Evolutionary conservation across 2,797 vertebrate genomes (phyloP), one percentile per base, ranked within the genome.

Genomic region (Microctenopoma stevenorrisi): DNA sequence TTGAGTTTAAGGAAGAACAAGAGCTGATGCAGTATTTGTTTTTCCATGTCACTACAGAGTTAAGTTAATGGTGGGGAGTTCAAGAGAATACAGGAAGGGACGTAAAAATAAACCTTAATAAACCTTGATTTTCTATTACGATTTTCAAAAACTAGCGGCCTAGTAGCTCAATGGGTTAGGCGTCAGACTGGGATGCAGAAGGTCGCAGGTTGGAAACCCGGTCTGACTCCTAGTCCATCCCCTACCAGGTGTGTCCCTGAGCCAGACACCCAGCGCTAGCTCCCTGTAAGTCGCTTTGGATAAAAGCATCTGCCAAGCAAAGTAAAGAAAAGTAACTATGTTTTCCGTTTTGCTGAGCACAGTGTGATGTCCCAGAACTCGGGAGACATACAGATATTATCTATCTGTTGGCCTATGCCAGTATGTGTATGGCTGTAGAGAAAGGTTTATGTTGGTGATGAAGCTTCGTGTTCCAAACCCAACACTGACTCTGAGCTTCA

Each of bases 1-100:
- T 87, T 87, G 63, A 82, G 22, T 49, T 28, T 7, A 33, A 28
- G 53, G 50, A 69, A 64, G 61, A 69, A 35, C 48, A 30, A 46
- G 35, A 26, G 54, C 58, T 53, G 59, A 26, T 43, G 11, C 58
- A 59, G 30, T 35, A 66, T 54, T 69, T 68, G n/a, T 64, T 55
- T 76, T 72, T 62, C 54, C 40, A 25, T 33, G 2, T n/a, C 44
- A 46, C 44, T 3, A 18, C 44, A 46, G 44, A 38, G 26, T 63
- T 10, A 16, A 42, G 47, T 65, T 30, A 16, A 73, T 55, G 44
- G 54, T 13, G 0, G 9, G 11, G 40, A 52, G 50, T 44, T 68
- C 25, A 55, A 33, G 42, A 58, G 25, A 48, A 49, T 5, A 47
- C 58, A 79, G 73, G 54, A 78, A 78, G 54, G 26, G 18, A 49